A percentile compares a stretch with the other conserved stretches of the same genome.
These are phyloP conservation scores for Lamellibrachia luymesi DNA, from an alignment of 1,140 invertebrate genomes.

Conservation along the genomic window DNA sequence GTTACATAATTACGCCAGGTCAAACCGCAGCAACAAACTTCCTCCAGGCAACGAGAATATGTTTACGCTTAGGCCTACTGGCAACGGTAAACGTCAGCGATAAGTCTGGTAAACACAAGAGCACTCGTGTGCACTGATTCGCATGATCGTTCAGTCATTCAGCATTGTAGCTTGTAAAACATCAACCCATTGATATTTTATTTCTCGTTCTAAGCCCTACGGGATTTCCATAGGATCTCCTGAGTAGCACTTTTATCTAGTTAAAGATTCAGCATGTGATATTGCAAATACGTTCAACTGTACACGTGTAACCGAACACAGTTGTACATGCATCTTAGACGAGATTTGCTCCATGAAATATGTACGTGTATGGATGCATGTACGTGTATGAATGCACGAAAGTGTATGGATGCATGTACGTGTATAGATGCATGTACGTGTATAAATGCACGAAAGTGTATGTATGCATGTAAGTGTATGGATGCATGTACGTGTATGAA, in stretches of 20 bases:
- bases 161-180: background rate
- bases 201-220: background rate
- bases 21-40: background rate
- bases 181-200: background rate
- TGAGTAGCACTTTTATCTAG: background rate
- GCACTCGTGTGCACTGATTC: background rate
- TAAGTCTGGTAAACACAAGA: background rate
- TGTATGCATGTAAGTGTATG: too few relatives aligned
- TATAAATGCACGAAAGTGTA: too few relatives aligned
- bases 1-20: background rate
- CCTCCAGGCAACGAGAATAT: background rate
- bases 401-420: too few relatives aligned
- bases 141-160: background rate
- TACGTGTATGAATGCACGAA: background rate
- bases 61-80: background rate
- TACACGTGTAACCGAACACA: too few relatives aligned
- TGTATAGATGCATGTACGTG: too few relatives aligned
- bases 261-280: background rate
- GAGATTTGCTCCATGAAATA: background rate
- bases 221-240: background rate
- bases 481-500: too few relatives aligned
- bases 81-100: background rate
- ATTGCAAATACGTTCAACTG: too few relatives aligned
- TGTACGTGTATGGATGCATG: background rate
- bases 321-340: too few relatives aligned